These are phyloP conservation scores for Papio anubis DNA, from an alignment of 2,113 vertebrate species.

Conservation along the genomic window DNA sequence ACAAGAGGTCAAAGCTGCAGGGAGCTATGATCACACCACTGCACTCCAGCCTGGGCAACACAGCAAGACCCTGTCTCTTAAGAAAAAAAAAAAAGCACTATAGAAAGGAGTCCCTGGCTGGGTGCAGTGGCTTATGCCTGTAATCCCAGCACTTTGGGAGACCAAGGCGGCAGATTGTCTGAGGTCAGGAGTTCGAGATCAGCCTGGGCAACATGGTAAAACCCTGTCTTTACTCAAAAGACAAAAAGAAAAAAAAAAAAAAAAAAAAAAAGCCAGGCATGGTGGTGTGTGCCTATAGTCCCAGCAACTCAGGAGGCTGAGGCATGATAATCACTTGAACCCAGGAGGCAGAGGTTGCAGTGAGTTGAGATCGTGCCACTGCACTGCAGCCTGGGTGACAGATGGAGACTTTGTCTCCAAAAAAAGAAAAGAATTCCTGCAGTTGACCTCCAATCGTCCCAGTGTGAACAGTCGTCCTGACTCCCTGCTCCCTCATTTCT, in stretches of 20 bases:
- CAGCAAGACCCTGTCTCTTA: background rate
- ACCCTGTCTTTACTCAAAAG: too few relatives aligned
- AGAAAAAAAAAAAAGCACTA: background rate
- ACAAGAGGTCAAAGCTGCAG: background rate
- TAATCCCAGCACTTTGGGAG: too few relatives aligned
- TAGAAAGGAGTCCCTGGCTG: too few relatives aligned
- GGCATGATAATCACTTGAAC: background rate
- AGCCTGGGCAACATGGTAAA: too few relatives aligned
- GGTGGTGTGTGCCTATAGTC: background rate
- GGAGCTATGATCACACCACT: background rate
- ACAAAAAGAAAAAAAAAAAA: background rate
- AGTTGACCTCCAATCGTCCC: background rate
- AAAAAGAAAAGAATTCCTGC: background rate
- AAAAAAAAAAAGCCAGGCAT: background rate
- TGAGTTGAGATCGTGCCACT: background rate
- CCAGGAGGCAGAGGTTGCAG: rapidly evolving
- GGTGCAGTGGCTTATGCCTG: too few relatives aligned
- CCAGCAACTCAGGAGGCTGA: background rate
- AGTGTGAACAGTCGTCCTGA: rapidly evolving
- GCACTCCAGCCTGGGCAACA: background rate
- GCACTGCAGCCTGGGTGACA: background rate
- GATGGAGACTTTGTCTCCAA: background rate
- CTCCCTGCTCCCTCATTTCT: background rate
- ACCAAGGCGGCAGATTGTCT: too few relatives aligned
- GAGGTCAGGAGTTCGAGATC: too few relatives aligned